phyloP scores from a whole-genome alignment of 2,888 invertebrate species.

The Aplocera efformata region DNA sequence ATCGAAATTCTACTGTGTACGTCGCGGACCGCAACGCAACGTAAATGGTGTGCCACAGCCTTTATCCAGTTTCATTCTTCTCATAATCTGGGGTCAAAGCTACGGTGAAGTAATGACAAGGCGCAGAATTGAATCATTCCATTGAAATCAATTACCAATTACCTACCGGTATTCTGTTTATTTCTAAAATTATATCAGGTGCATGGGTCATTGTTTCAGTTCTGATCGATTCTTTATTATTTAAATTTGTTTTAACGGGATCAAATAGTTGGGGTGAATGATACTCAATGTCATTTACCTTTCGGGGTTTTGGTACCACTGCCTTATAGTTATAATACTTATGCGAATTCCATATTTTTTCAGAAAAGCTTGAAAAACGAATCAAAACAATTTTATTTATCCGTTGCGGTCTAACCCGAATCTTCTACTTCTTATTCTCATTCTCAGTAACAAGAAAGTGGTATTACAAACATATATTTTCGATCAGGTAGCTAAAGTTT shows the following conservation, averaged over 20 bases:
- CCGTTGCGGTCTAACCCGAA: no score
- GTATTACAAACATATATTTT: no score
- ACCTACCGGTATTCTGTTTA: slow-evolving; percentile 31
- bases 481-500: no score
- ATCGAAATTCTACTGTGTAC: no score
- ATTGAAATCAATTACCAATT: slow-evolving; percentile 53
- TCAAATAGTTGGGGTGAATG: slow-evolving; percentile 34
- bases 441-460: no score
- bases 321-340: not conserved
- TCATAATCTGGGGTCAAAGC: slow-evolving; percentile 62
- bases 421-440: no score
- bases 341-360: slow-evolving; percentile 4
- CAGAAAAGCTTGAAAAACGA: no score
- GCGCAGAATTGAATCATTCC: slow-evolving; percentile 47
- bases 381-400: no score
- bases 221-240: slow-evolving; percentile 38
- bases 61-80: not conserved
- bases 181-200: slow-evolving; percentile 51
- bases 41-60: no score
- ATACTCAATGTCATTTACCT: slow-evolving; percentile 28
- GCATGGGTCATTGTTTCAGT: slow-evolving; percentile 49
- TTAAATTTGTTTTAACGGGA: slow-evolving; percentile 34
- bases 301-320: slow-evolving; percentile 6
- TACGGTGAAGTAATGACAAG: slow-evolving; percentile 69
- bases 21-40: no score